Conservation (phyloP, 2,888 invertebrate species). For the Zaprionus bogoriensis region DNA sequence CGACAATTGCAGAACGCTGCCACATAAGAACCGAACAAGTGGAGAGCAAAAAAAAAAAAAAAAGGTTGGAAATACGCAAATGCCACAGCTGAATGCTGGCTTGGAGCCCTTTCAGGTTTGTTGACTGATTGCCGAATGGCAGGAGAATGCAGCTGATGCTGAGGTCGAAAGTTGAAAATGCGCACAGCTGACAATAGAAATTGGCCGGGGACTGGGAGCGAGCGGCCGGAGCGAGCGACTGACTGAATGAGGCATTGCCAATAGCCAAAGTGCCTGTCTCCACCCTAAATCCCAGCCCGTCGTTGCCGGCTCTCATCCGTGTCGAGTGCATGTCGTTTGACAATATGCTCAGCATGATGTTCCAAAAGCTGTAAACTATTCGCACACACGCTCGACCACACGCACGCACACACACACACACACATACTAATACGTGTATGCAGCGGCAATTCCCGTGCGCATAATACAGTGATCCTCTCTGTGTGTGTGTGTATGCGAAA, state of each 20-base stretch:
- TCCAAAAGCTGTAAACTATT: slow-evolving; percentile 52
- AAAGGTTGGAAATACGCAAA: slow-evolving; percentile 3
- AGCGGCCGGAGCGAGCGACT: neutral
- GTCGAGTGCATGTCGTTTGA: slow-evolving; percentile 42
- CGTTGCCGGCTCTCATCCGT: slow-evolving; percentile 15
- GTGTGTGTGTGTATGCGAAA: slow-evolving; percentile 34
- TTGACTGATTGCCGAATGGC: slow-evolving; percentile 64
- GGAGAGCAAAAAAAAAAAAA: neutral
- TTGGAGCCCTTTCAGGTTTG: slow-evolving; percentile 29
- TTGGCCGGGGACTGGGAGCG: slow-evolving; percentile 57
- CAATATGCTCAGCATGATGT: slow-evolving; percentile 64
- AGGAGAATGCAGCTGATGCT: slow-evolving; percentile 33
- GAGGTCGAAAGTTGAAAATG: slow-evolving; percentile 24
- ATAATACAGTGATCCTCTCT: too few relatives aligned
- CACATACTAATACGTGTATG: slow-evolving; percentile 35
- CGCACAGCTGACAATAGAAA: slow-evolving; percentile 67
- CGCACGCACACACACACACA: slow-evolving; percentile 56
- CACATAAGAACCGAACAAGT: too few relatives aligned
- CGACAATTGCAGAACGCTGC: neutral
- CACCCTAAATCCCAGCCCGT: slow-evolving; percentile 30
- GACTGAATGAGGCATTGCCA: slow-evolving; percentile 53
- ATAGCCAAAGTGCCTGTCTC: slow-evolving; percentile 65
- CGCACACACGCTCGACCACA: slow-evolving; percentile 16
- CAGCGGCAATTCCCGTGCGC: slow-evolving; percentile 66
- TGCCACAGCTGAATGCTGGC: slow-evolving; percentile 40